phyloP scores from a whole-genome alignment of 2,888 invertebrate species.

The Geotrupes spiniger region DNA sequence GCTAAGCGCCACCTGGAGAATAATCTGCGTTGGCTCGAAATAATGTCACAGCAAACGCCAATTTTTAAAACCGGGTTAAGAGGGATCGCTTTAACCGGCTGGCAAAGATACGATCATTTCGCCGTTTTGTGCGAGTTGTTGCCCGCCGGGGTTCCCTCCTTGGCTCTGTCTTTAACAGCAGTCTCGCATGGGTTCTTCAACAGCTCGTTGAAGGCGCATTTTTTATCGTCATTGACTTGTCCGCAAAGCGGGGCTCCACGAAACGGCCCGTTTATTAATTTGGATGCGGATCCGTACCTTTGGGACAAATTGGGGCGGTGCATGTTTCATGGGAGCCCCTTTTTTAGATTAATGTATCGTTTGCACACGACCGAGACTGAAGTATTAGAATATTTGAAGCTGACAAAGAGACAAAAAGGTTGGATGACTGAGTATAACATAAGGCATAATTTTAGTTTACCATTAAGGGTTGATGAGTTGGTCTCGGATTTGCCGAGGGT shows the following conservation, averaged over 20 bases:
- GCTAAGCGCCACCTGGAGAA: conserved; percentile 68
- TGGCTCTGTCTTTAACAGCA: conserved; percentile 60
- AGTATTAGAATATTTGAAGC: conserved; percentile 46
- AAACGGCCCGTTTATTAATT: conserved; percentile 53
- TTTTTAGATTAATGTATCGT: conserved; percentile 52
- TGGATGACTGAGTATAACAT: conserved; percentile 73
- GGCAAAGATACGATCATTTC: conserved; percentile 69
- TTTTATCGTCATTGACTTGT: conserved; percentile 56
- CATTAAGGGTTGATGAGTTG: conserved; percentile 62
- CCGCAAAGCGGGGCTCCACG: conserved; percentile 44
- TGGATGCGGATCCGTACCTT: conserved; percentile 60
- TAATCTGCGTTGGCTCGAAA: conserved; percentile 66
- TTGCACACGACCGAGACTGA: conserved; percentile 49
- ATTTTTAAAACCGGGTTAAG: conserved; percentile 54
- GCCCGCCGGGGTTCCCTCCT: conserved; percentile 63
- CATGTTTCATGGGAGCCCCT: conserved; percentile 62
- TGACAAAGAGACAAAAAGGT: conserved; percentile 47
- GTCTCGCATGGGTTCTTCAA: conserved; percentile 61
- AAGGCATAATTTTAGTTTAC: conserved; percentile 66
- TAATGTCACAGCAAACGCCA: conserved; percentile 59
- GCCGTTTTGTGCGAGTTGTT: conserved; percentile 66
- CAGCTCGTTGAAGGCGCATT: conserved; percentile 51
- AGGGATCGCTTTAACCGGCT: conserved; percentile 59
- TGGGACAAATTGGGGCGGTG: conserved; percentile 63
- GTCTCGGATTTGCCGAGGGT: conserved; percentile 57